Evolutionary conservation across 1,140 invertebrate genomes (phyloP).

Genomic region (Paracyclopina nana): DNA sequence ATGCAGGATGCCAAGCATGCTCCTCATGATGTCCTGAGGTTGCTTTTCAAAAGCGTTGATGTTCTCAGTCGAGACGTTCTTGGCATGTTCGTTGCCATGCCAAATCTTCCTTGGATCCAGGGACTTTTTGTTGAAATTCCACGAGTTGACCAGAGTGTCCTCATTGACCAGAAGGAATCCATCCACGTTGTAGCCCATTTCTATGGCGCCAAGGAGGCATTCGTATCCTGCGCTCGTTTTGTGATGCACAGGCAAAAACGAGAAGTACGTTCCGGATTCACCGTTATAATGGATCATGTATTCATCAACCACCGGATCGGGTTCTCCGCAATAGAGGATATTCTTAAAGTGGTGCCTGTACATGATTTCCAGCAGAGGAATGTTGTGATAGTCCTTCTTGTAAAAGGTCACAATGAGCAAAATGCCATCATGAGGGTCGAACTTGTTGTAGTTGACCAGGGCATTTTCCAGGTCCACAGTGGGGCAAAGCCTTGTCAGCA

Average conservation of each 20-base stretch:
- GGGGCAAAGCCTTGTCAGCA: background rate
- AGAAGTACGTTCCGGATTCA: slow-evolving; percentile 22
- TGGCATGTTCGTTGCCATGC: slow-evolving; percentile 18
- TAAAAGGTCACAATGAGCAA: slow-evolving; percentile 25
- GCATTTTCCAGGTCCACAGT: background rate
- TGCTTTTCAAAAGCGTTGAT: background rate
- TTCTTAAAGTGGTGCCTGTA: slow-evolving; percentile 24
- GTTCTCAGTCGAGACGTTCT: background rate
- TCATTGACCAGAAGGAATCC: slow-evolving; percentile 24
- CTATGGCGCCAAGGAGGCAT: slow-evolving; percentile 24
- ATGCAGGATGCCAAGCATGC: background rate
- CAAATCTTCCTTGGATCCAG: slow-evolving; percentile 22
- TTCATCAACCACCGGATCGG: slow-evolving; percentile 22
- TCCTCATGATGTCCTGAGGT: background rate
- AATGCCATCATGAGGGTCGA: slow-evolving; percentile 18
- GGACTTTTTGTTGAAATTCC: slow-evolving; percentile 21
- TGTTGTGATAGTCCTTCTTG: slow-evolving; percentile 24
- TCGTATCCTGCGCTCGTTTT: slow-evolving; percentile 24
- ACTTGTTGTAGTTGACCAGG: background rate
- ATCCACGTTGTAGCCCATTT: slow-evolving; percentile 26
- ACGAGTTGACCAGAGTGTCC: slow-evolving; percentile 23
- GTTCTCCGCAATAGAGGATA: slow-evolving; percentile 25
- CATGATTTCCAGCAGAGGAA: slow-evolving; percentile 24
- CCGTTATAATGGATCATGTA: slow-evolving; percentile 23
- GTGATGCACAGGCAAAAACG: slow-evolving; percentile 24